Percentiles rank a stretch among this genome's conserved stretches.
These are phyloP conservation scores for Callipepla squamata DNA, from an alignment of 2,113 vertebrate species.

Conservation along the genomic window DNA sequence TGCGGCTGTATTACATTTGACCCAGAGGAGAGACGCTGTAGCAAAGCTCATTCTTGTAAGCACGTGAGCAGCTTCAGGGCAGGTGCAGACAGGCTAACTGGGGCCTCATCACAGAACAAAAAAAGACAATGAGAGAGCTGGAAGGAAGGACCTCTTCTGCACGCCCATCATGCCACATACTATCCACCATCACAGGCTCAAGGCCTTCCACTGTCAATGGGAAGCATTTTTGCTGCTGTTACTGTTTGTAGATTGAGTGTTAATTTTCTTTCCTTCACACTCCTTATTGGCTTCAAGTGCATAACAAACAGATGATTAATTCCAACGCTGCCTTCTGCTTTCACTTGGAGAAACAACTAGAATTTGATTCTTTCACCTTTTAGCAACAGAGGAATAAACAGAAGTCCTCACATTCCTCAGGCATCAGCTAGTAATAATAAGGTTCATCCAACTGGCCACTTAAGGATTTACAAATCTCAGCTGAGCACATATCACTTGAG, in stretches of 20 bases:
- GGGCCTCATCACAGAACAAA: neutral
- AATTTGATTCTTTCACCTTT: neutral
- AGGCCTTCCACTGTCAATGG: neutral
- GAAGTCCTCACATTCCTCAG: neutral
- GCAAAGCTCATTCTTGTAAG: neutral
- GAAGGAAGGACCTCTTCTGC: neutral
- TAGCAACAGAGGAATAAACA: neutral
- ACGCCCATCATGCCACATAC: fast-evolving
- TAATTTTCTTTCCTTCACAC: neutral
- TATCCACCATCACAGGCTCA: neutral
- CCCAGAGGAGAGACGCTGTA: neutral
- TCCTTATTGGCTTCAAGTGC: neutral
- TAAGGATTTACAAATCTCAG: neutral
- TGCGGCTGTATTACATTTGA: neutral
- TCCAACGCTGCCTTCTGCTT: neutral
- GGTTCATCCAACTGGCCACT: neutral
- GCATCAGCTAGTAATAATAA: neutral
- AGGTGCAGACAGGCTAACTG: neutral
- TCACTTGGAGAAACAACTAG: neutral
- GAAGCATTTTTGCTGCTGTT: neutral
- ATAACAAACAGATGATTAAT: neutral
- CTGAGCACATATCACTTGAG: neutral
- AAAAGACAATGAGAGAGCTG: neutral
- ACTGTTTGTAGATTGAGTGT: neutral
- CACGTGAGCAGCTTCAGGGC: neutral